Evolutionary conservation across 2,888 invertebrate species (phyloP).

Genomic region (Parapristionchus giblindavisi): DNA sequence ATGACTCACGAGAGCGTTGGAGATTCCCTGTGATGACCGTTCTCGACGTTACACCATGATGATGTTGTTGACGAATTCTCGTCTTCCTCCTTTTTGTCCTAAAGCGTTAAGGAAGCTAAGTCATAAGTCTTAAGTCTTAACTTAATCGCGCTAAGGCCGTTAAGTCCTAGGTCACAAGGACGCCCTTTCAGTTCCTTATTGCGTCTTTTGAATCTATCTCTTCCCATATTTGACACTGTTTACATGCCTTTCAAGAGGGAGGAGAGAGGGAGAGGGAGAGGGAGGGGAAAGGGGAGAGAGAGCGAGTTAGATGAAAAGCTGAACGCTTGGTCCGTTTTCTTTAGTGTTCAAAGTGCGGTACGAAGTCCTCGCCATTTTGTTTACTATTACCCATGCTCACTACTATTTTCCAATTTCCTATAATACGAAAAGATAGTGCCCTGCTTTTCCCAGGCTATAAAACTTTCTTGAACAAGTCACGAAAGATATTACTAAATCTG

Average conservation of each 20-base stretch:
- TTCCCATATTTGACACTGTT: not conserved
- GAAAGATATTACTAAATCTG: no score
- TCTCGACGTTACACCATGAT: constrained; percentile 14
- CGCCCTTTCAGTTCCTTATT: not conserved
- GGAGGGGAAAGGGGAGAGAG: not conserved
- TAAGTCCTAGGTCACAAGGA: not conserved
- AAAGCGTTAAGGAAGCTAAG: no score
- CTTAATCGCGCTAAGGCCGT: not conserved
- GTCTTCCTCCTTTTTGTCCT: constrained; percentile 11
- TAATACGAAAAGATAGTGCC: not conserved
- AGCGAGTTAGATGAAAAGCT: not conserved
- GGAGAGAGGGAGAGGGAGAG: not conserved
- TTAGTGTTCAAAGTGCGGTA: no score
- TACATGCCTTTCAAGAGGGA: not conserved
- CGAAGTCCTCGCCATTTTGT: not conserved
- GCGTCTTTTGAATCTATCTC: not conserved
- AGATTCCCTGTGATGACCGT: not conserved
- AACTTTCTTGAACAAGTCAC: no score
- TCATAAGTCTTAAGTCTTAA: not conserved
- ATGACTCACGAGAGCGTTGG: constrained; percentile 22
- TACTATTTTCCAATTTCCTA: not conserved
- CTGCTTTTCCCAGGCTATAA: no score
- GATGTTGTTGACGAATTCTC: constrained; percentile 21
- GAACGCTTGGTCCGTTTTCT: no score
- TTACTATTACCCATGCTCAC: not conserved